Conservation (phyloP, 2,888 invertebrate species). For the Chrysopilus asiliformis region DNA sequence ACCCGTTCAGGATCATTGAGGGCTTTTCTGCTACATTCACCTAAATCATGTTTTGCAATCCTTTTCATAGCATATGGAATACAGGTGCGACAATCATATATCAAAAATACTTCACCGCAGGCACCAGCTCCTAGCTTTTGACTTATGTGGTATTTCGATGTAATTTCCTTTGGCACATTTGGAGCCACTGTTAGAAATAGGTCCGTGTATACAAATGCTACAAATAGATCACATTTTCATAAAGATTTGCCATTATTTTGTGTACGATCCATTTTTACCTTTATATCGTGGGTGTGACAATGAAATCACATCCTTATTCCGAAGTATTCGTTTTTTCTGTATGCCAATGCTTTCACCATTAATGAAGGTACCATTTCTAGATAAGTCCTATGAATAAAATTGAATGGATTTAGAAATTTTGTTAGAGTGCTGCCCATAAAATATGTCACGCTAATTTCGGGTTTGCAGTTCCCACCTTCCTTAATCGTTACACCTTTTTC, state of each 20-base stretch:
- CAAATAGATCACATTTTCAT: constrained; percentile 15
- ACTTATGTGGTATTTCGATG: constrained; percentile 57
- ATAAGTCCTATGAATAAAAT: constrained; percentile 52
- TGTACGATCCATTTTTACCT: constrained; percentile 36
- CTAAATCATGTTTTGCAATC: constrained; percentile 54
- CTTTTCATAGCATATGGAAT: constrained; percentile 73
- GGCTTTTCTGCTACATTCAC: constrained; percentile 37
- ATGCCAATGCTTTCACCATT: constrained; percentile 60
- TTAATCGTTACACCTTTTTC: too few species aligned
- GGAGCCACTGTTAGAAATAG: constrained; percentile 44
- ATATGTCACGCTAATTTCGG: too few species aligned
- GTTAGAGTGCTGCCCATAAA: too few species aligned
- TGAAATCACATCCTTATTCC: constrained; percentile 60
- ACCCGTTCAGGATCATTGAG: constrained; percentile 50
- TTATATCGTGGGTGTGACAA: constrained; percentile 47
- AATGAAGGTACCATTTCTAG: constrained; percentile 75
- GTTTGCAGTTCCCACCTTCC: too few species aligned
- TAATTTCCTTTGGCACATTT: constrained; percentile 45
- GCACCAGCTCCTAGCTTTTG: constrained; percentile 67
- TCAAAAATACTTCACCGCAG: constrained; percentile 68
- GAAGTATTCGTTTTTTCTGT: constrained; percentile 49
- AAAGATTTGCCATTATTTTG: background rate
- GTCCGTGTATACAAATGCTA: constrained; percentile 65
- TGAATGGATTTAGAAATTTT: too few species aligned
- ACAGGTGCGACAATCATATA: constrained; percentile 54